These are phyloP conservation scores for Zapornia atra DNA, from an alignment of 2,113 vertebrate genomes.

Conservation along the genomic window DNA sequence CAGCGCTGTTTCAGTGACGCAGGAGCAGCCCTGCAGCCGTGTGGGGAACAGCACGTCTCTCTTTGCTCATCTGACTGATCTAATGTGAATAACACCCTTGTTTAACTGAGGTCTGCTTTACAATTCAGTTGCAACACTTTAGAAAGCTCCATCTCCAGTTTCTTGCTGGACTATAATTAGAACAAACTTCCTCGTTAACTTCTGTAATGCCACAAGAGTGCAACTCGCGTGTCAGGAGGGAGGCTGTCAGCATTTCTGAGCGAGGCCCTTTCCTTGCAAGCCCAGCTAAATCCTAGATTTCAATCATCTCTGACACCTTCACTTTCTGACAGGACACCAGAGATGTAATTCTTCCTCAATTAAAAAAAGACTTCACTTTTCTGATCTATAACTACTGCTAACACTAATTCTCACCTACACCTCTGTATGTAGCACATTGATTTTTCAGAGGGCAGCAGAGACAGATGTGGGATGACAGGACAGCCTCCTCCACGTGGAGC, in stretches of 20 bases:
- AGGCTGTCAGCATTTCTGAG: constrained; percentile 23
- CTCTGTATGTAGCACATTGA: background rate
- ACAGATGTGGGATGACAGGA: background rate
- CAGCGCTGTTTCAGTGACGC: background rate
- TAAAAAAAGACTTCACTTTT: background rate
- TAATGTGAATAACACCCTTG: background rate
- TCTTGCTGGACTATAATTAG: background rate
- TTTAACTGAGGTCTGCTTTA: background rate
- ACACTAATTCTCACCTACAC: too few species aligned
- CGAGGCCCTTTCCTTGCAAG: background rate
- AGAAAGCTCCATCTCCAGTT: background rate
- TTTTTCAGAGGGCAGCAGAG: background rate
- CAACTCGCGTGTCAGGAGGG: background rate
- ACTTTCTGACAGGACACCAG: background rate
- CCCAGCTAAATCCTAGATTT: background rate
- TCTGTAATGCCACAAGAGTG: constrained; percentile 22
- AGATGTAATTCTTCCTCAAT: background rate
- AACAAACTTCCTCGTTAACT: constrained; percentile 1
- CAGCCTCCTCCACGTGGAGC: background rate
- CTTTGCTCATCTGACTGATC: background rate
- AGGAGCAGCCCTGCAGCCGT: background rate
- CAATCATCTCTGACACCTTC: background rate
- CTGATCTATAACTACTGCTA: too few species aligned
- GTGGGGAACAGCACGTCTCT: background rate
- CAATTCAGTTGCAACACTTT: background rate